phyloP scores from a whole-genome alignment of 2,797 vertebrate genomes.

The Pitangus sulphuratus region DNA sequence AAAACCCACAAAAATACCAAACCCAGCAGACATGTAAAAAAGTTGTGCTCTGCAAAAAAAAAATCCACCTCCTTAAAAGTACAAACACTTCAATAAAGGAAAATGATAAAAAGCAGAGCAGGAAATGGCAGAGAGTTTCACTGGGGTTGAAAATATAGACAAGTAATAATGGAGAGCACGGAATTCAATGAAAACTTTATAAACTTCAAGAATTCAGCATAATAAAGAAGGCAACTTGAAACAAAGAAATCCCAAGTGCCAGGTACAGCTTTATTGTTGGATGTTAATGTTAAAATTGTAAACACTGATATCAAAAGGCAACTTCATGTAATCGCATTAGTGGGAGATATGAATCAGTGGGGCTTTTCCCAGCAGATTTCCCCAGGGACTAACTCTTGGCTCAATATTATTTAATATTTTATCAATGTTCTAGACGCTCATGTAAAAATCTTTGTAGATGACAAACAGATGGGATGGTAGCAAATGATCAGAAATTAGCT shows the following conservation, averaged over 20 bases:
- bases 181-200: conserved; percentile 49
- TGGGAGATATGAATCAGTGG: neutral
- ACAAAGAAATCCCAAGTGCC: conserved; percentile 36
- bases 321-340: neutral
- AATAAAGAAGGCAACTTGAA: conserved; percentile 41
- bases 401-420: conserved; percentile 26
- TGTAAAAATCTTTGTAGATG: neutral
- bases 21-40: rapidly evolving
- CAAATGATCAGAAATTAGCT: neutral
- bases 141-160: neutral
- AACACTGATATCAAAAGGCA: conserved; percentile 20
- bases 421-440: neutral
- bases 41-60: neutral
- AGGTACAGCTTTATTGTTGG: neutral
- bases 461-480: neutral
- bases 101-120: neutral
- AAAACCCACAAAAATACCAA: no score
- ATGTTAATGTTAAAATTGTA: conserved; percentile 17
- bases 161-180: conserved; percentile 9
- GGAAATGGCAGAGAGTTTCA: neutral
- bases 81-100: neutral
- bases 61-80: neutral
- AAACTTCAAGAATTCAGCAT: conserved; percentile 27
- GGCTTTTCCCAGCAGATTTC: neutral
- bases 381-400: neutral